Conservation (phyloP, 2,113 vertebrate species). For the Solea senegalensis region DNA sequence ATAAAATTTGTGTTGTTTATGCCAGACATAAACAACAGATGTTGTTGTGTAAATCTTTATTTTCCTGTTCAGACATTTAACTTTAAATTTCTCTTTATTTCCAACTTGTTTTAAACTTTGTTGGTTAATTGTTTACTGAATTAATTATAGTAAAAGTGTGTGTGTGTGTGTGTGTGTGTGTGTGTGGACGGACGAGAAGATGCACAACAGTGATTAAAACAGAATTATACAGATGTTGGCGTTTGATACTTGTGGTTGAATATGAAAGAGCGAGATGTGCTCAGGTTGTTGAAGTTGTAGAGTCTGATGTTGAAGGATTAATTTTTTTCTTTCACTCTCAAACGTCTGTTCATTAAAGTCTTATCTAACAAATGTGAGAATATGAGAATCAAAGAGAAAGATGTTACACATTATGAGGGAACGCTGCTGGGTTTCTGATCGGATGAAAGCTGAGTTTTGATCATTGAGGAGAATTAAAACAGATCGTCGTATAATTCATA, state of each 20-base stretch:
- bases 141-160: constrained; percentile 16
- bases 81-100: background rate
- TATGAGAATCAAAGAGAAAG: constrained; percentile 23
- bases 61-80: constrained; percentile 13
- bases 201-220: constrained; percentile 43
- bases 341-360: constrained; percentile 44
- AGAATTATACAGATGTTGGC: constrained; percentile 56
- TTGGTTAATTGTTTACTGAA: background rate
- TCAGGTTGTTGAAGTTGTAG: constrained; percentile 28
- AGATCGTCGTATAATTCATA: background rate
- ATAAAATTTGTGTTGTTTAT: constrained; percentile 8
- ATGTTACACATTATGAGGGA: background rate
- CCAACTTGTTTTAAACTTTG: background rate
- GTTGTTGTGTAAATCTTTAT: background rate
- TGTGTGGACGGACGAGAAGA: constrained; percentile 33
- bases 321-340: constrained; percentile 20
- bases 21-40: constrained; percentile 50
- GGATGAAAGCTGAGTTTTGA: constrained; percentile 19
- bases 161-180: no score
- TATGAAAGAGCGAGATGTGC: constrained; percentile 42
- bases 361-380: constrained; percentile 46
- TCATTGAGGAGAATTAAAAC: constrained; percentile 12
- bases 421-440: background rate
- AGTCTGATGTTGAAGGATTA: constrained; percentile 40
- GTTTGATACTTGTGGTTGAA: constrained; percentile 39